These are phyloP conservation scores for Pentalonia nigronervosa DNA, from an alignment of 1,140 invertebrate genomes.

Conservation along the genomic window DNA sequence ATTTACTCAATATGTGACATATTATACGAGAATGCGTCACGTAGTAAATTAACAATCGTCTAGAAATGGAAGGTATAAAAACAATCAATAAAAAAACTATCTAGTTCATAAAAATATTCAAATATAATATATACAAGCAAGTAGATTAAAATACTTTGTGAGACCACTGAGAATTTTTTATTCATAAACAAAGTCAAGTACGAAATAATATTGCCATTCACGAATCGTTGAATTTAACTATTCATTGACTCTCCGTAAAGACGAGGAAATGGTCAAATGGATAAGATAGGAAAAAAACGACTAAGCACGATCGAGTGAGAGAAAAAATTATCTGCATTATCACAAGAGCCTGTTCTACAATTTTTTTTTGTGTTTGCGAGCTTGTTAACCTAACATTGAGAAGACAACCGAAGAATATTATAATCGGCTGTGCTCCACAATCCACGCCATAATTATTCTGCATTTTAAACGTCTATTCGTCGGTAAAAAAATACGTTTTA, in stretches of 20 bases:
- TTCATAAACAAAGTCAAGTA: background rate
- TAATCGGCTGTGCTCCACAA: background rate
- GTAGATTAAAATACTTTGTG: background rate
- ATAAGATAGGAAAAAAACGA: background rate
- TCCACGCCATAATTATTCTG: conserved; percentile 3
- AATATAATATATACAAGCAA: background rate
- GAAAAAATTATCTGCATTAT: background rate
- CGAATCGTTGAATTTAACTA: background rate
- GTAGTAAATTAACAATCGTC: background rate
- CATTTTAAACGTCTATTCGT: background rate
- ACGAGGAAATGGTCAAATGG: background rate
- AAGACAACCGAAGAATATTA: background rate
- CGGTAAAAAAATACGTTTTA: background rate
- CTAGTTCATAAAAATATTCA: background rate
- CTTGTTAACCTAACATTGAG: background rate
- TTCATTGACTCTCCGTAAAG: background rate
- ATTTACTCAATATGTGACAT: background rate
- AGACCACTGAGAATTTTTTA: background rate
- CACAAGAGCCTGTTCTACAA: background rate
- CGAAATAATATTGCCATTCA: background rate
- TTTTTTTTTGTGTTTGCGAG: background rate
- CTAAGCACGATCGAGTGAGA: background rate
- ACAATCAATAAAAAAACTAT: background rate
- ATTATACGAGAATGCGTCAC: background rate
- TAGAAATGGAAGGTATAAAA: background rate